Evolutionary conservation across 2,797 vertebrate genomes (phyloP), one percentile per base, ranked within the genome.

Genomic region (Tapera naevia): DNA sequence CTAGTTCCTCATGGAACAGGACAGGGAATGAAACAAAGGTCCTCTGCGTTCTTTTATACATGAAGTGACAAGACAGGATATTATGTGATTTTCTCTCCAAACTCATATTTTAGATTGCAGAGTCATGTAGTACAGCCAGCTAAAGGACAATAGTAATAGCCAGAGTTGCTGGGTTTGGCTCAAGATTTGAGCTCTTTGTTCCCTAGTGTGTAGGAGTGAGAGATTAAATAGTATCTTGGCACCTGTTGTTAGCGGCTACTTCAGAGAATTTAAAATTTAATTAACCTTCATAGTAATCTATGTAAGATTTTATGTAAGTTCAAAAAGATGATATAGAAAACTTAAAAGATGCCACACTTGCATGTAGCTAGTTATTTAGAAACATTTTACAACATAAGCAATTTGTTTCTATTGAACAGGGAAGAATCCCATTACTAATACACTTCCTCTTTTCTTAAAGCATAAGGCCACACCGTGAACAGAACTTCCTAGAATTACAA

Each of bases 191-290:
- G 88, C 51, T 1, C 0, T 69, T 71, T 80, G 54, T 23, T 91
- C 91, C 91, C 91, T 84, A 76, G 83, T 51, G 82, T 39, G 94
- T 43, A 81, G 66, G 66, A 72, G 0, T 84, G 58, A 93, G 62
- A 79, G 62, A 78, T 81, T 79, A 84, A 88, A 65, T 53, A 73
- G n/a, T 32, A 65, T 81, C 32, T 84, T 62, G 83, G 86, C 64
- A 93, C 86, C 93, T 86, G 93, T 89, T 96, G 91, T 58, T 79
- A 69, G 70, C 4, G 0, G 61, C 48, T 95, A 69, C 70, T 58
- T 69, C 27, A 60, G 32, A 32, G 73, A 96, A 94, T 81, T 88
- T 37, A 84, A 84, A 91, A 90, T 88, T 95, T 95, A 95, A 96
- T 96, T 94, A 95, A 91, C 33, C 37, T 82, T 71, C 67, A 84